Evolutionary conservation across 2,888 invertebrate species (phyloP).

Genomic region (Drosophila longiperda): DNA sequence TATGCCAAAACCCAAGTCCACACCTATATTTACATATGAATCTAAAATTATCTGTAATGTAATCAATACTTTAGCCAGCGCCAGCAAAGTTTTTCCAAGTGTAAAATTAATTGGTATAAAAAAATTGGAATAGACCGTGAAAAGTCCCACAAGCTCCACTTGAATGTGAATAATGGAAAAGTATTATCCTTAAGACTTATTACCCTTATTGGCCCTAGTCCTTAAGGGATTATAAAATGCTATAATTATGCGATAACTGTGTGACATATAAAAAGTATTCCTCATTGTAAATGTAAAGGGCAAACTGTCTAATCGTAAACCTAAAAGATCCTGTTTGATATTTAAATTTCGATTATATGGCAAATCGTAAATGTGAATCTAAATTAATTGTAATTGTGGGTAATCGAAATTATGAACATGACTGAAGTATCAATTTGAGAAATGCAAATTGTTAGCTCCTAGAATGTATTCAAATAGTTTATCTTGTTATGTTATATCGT

Average conservation of each 20-base stretch:
- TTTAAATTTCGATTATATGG: constrained; percentile 3
- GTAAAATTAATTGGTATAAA: constrained; percentile 4
- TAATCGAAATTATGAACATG: constrained; percentile 23
- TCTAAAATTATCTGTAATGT: constrained; percentile 1
- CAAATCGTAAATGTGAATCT: neutral
- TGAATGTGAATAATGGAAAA: constrained; percentile 3
- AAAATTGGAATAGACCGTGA: constrained; percentile 15
- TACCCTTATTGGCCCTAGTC: neutral
- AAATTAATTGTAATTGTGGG: neutral
- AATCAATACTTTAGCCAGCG: constrained; percentile 52
- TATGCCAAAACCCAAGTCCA: constrained; percentile 43
- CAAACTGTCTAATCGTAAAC: constrained; percentile 16
- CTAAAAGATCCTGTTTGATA: constrained; percentile 2
- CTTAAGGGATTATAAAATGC: constrained; percentile 39
- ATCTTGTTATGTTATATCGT: constrained; percentile 25
- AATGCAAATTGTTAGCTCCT: constrained; percentile 35
- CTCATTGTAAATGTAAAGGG: constrained; percentile 42
- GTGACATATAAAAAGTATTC: constrained; percentile 51
- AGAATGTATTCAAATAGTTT: constrained; percentile 27
- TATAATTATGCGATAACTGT: constrained; percentile 43
- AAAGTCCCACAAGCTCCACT: constrained; percentile 4
- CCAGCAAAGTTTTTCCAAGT: constrained; percentile 72
- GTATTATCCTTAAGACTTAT: constrained; percentile 5
- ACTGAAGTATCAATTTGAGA: constrained; percentile 35
- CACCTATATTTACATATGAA: constrained; percentile 10